phyloP scores from a whole-genome alignment of 2,888 invertebrate genomes.

The Prosopocoilus inquinatus region DNA sequence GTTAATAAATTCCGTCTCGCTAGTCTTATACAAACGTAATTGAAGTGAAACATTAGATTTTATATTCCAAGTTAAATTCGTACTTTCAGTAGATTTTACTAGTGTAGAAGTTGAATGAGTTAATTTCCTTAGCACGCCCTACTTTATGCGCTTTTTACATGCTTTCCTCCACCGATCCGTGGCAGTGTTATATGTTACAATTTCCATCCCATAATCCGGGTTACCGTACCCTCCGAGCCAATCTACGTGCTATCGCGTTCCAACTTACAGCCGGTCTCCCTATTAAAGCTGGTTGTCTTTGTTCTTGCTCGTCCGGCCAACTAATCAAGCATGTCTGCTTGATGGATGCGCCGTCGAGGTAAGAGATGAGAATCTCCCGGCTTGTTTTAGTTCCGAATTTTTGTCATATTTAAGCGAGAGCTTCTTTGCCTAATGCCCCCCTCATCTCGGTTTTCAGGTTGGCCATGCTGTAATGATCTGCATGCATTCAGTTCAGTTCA shows the following conservation, averaged over 20 bases:
- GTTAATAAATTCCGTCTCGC: no score
- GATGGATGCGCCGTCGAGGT: slow-evolving; percentile 22
- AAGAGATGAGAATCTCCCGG: slow-evolving; percentile 4
- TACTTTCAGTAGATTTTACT: slow-evolving; percentile 27
- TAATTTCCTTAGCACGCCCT: slow-evolving; percentile 37
- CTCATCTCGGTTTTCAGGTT: background rate
- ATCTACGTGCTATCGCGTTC: slow-evolving; percentile 26
- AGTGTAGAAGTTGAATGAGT: slow-evolving; percentile 33
- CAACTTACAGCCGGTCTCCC: slow-evolving; percentile 18
- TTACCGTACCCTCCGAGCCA: slow-evolving; percentile 22
- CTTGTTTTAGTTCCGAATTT: background rate
- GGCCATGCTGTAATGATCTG: background rate
- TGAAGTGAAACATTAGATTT: background rate
- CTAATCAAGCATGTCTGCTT: slow-evolving; percentile 25
- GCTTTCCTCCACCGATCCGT: slow-evolving; percentile 27
- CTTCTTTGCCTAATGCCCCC: background rate
- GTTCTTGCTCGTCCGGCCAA: slow-evolving; percentile 17
- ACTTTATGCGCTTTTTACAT: slow-evolving; percentile 37
- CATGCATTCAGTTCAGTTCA: no score
- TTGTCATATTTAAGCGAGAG: background rate
- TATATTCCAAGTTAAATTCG: slow-evolving; percentile 23
- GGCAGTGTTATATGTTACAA: slow-evolving; percentile 29
- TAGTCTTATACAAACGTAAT: no score
- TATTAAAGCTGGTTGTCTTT: slow-evolving; percentile 21
- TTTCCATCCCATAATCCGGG: slow-evolving; percentile 25